Evolutionary conservation across 2,888 invertebrate genomes (phyloP).

Genomic region (Acanthoscelides obtectus): DNA sequence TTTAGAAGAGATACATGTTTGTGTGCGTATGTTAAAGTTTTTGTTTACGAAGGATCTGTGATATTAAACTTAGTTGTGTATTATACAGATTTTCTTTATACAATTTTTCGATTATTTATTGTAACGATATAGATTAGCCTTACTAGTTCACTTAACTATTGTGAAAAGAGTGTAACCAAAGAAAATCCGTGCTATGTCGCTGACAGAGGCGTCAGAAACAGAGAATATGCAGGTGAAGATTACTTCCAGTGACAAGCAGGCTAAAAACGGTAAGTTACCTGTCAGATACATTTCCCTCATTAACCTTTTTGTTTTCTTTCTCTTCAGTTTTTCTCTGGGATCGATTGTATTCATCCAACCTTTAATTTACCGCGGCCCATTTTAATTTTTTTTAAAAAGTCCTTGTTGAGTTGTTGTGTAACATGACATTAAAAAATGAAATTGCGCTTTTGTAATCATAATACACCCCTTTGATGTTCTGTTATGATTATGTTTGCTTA

Average conservation of each 20-base stretch:
- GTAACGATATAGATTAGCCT: conserved; percentile 31
- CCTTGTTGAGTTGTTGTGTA: background rate
- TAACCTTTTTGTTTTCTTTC: conserved; percentile 4
- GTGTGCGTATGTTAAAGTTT: conserved; percentile 39
- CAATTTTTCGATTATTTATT: conserved; percentile 14
- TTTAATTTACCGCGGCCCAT: background rate
- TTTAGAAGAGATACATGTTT: conserved; percentile 32
- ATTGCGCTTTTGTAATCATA: background rate
- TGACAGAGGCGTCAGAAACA: conserved; percentile 33
- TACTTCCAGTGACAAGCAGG: conserved; percentile 30
- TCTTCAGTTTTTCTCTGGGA: conserved; percentile 1
- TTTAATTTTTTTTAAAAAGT: background rate
- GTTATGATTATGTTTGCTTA: background rate
- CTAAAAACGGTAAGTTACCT: conserved; percentile 33
- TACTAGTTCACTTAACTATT: conserved; percentile 27
- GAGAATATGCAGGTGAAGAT: conserved; percentile 31
- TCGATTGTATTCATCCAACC: conserved; percentile 6
- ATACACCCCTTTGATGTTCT: background rate
- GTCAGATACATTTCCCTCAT: conserved; percentile 9
- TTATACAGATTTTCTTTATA: conserved; percentile 36
- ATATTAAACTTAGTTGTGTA: conserved; percentile 42
- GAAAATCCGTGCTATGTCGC: conserved; percentile 33
- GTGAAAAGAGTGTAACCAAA: conserved; percentile 32
- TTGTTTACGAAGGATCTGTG: conserved; percentile 42
- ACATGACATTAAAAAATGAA: background rate